These are phyloP conservation scores for Pheosia gnoma DNA, from an alignment of 2,888 invertebrate species.

Conservation along the genomic window DNA sequence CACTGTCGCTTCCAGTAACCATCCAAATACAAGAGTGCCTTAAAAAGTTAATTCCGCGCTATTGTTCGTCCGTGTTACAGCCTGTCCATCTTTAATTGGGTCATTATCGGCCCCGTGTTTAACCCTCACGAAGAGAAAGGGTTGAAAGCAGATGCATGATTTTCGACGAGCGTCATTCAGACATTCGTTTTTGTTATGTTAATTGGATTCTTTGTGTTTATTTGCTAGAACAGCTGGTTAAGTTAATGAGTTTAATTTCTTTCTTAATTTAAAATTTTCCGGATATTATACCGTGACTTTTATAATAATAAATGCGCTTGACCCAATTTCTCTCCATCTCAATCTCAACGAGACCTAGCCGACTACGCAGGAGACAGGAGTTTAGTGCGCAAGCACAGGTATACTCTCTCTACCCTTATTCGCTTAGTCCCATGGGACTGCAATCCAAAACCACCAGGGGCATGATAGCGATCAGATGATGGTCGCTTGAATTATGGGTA, in stretches of 20 bases:
- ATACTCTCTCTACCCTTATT: too few species aligned
- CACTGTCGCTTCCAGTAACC: conserved; percentile 21
- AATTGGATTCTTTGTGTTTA: conserved; percentile 60
- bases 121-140: conserved; percentile 59
- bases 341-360: too few species aligned
- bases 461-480: too few species aligned
- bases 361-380: too few species aligned
- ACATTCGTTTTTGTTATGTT: conserved; percentile 55
- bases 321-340: too few species aligned
- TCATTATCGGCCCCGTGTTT: conserved; percentile 53
- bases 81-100: conserved; percentile 62
- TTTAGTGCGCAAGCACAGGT: too few species aligned
- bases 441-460: too few species aligned
- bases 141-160: conserved; percentile 76
- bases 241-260: conserved; percentile 13
- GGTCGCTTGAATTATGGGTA: too few species aligned
- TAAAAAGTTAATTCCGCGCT: conserved; percentile 43
- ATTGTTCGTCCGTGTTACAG: conserved; percentile 47
- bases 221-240: conserved; percentile 54
- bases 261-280: neutral
- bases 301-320: too few species aligned
- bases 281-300: neutral
- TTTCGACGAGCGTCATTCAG: conserved; percentile 56
- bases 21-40: neutral
- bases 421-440: too few species aligned